A percentile compares a stretch with the other conserved stretches of the same genome.
Conservation (phyloP, 2,113 vertebrate species). For the Tetrax tetrax region DNA sequence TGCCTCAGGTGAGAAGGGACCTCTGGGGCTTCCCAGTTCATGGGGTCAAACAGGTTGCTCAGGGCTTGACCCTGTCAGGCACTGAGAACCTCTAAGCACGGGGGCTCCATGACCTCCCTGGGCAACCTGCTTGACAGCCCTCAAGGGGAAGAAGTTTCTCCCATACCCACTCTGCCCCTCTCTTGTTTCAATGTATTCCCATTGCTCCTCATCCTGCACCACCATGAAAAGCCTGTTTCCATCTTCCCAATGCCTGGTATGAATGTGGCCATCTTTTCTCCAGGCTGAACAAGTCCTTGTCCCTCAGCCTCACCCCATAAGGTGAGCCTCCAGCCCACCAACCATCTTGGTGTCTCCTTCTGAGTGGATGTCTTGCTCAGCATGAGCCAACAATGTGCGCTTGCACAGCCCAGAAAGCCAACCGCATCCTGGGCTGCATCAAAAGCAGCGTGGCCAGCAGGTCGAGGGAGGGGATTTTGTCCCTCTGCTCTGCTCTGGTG, state of each 20-base stretch:
- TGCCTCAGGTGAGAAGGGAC: background rate
- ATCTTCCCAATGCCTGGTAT: background rate
- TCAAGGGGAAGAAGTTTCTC: background rate
- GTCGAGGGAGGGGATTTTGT: too few relatives aligned
- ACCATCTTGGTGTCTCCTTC: background rate
- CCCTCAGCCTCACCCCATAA: too few relatives aligned
- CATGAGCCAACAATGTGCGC: too few relatives aligned
- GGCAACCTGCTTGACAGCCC: background rate
- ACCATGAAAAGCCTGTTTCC: background rate
- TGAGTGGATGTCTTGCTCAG: too few relatives aligned
- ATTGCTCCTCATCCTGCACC: background rate
- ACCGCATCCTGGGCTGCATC: too few relatives aligned
- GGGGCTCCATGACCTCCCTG: too few relatives aligned
- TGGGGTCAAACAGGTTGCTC: background rate
- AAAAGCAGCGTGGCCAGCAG: too few relatives aligned
- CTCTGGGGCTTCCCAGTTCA: background rate
- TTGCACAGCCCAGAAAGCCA: too few relatives aligned
- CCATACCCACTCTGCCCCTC: background rate
- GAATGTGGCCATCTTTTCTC: background rate
- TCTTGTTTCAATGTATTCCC: background rate
- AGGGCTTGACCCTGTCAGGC: background rate
- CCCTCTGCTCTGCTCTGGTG: too few relatives aligned
- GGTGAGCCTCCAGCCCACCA: background rate
- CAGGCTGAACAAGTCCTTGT: too few relatives aligned
- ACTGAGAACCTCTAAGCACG: background rate